A percentile compares a stretch with the other conserved stretches of the same genome.
Conservation (phyloP, 2,888 invertebrate species). For the Agrotis clavis region DNA sequence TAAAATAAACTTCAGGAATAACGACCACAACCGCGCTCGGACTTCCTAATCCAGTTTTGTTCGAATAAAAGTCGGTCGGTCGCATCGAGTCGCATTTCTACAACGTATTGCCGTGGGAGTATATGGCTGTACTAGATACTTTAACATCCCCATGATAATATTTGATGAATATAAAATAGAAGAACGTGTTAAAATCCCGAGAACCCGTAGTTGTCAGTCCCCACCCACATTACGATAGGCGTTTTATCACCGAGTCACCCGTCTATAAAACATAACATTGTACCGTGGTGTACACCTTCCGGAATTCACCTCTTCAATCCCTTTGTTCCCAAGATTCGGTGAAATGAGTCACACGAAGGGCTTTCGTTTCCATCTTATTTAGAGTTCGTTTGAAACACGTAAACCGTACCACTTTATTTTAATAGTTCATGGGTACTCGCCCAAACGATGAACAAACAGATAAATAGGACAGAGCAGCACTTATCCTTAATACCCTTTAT, state of each 20-base stretch:
- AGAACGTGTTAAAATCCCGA: conserved; percentile 57
- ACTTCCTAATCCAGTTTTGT: conserved; percentile 46
- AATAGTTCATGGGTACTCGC: conserved; percentile 14
- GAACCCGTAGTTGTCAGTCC: conserved; percentile 66
- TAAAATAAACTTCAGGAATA: conserved; percentile 47
- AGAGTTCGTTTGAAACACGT: conserved; percentile 32
- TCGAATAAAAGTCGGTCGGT: conserved; percentile 35
- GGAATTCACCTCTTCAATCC: conserved; percentile 62
- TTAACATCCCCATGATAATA: conserved; percentile 48
- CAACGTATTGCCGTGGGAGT: conserved; percentile 42
- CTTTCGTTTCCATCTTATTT: conserved; percentile 51
- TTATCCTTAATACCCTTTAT: conserved; percentile 42
- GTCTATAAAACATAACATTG: conserved; percentile 65
- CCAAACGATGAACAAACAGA: conserved; percentile 51
- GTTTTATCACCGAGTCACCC: conserved; percentile 78
- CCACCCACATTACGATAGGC: conserved; percentile 72
- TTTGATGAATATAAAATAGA: conserved; percentile 27
- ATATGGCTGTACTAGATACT: conserved; percentile 21
- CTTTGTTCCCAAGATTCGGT: conserved; percentile 65
- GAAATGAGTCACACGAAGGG: conserved; percentile 54
- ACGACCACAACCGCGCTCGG: conserved; percentile 29
- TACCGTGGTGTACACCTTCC: conserved; percentile 60
- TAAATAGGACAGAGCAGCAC: conserved; percentile 42
- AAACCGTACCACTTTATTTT: conserved; percentile 39
- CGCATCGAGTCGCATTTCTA: conserved; percentile 14